Percentiles rank a stretch among this genome's conserved stretches.
phyloP scores from a whole-genome alignment of 2,113 vertebrate species.

The Tyto alba region DNA sequence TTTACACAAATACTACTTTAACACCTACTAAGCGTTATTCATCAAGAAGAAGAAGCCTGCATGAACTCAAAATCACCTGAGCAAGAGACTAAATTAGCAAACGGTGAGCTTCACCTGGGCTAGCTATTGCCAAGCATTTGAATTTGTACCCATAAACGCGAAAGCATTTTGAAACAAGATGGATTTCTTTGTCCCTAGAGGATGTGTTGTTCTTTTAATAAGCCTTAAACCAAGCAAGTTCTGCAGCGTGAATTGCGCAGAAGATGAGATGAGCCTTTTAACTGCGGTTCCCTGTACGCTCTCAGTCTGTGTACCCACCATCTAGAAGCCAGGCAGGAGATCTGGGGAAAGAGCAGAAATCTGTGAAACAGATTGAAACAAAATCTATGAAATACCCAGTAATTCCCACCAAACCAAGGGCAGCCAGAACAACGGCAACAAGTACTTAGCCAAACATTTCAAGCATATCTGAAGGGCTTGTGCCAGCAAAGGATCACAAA shows the following conservation, averaged over 20 bases:
- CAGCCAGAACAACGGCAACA: background rate
- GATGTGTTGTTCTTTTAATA: background rate
- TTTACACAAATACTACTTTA: constrained; percentile 46
- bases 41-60: constrained; percentile 32
- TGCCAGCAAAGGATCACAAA: background rate
- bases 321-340: background rate
- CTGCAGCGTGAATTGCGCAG: background rate
- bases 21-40: constrained; percentile 32
- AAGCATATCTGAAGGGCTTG: background rate
- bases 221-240: constrained; percentile 3
- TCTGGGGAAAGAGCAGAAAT: background rate
- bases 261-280: background rate
- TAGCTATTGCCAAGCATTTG: background rate
- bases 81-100: background rate
- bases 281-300: background rate
- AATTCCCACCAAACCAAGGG: constrained; percentile 1
- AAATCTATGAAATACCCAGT: background rate
- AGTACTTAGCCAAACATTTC: background rate
- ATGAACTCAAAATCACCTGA: background rate
- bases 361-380: constrained; percentile 19
- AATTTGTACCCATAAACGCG: background rate
- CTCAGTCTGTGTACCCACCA: background rate
- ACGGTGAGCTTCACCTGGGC: background rate
- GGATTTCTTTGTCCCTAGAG: constrained; percentile 19
- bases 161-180: background rate